These are phyloP conservation scores for Lindbergichthys nudifrons DNA, from an alignment of 2,797 vertebrate species.

Conservation along the genomic window DNA sequence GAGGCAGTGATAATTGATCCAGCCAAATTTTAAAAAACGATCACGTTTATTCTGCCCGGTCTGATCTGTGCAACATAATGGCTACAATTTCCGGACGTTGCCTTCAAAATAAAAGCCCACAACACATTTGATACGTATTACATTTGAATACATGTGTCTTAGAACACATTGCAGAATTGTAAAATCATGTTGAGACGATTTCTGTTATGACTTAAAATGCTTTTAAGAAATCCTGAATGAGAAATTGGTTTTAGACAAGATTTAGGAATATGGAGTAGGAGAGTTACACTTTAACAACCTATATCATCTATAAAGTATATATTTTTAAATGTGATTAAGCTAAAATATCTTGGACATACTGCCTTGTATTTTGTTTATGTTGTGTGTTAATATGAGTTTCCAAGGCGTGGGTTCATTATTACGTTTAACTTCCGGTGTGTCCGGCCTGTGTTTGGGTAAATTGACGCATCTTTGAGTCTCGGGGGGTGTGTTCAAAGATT, in stretches of 20 bases:
- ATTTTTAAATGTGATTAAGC: background rate
- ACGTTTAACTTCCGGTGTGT: conserved; percentile 27
- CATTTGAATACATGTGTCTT: background rate
- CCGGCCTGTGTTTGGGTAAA: accelerated
- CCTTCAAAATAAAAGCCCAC: conserved; percentile 49
- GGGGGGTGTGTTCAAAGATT: conserved; percentile 83
- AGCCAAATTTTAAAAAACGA: conserved; percentile 10
- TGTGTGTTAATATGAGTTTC: too few relatives aligned
- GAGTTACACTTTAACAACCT: background rate
- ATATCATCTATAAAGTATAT: background rate
- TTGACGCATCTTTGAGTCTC: conserved; percentile 13
- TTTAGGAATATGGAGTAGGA: background rate
- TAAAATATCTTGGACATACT: background rate
- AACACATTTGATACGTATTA: background rate
- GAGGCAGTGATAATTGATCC: background rate
- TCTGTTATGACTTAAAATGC: background rate
- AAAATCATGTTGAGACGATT: background rate
- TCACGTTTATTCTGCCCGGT: conserved; percentile 6
- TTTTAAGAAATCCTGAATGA: background rate
- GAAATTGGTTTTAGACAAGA: background rate
- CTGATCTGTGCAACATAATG: background rate
- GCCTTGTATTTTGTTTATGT: too few relatives aligned
- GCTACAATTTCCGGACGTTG: background rate
- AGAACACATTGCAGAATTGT: background rate
- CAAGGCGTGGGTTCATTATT: too few relatives aligned